Conservation (phyloP, 2,797 vertebrate genomes). For the Alfaro cultratus region DNA sequence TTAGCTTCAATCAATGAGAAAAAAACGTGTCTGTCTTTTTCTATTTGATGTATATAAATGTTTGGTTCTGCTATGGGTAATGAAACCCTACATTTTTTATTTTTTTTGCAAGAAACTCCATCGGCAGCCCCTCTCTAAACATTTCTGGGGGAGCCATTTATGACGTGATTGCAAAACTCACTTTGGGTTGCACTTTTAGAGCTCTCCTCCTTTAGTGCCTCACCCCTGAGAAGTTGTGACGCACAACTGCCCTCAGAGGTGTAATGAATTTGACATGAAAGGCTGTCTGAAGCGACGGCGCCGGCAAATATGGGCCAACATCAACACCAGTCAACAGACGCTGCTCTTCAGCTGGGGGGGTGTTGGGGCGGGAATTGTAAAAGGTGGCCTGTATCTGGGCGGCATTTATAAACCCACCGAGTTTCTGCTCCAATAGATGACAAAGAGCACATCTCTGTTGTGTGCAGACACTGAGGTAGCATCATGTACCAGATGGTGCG, state of each 20-base stretch:
- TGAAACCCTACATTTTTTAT: too few relatives aligned
- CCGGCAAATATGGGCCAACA: slow-evolving; percentile 42
- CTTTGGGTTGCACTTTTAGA: slow-evolving; percentile 27
- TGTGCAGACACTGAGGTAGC: slow-evolving; percentile 34
- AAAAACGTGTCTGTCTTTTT: too few relatives aligned
- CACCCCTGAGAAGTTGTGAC: slow-evolving; percentile 40
- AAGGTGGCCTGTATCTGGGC: slow-evolving; percentile 38
- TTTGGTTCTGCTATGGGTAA: too few relatives aligned
- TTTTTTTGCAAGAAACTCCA: too few relatives aligned
- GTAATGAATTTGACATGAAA: slow-evolving; percentile 27
- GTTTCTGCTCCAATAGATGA: slow-evolving; percentile 30
- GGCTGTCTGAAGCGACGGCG: slow-evolving; percentile 28
- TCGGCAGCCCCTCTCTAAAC: too few relatives aligned
- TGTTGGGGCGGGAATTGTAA: neutral
- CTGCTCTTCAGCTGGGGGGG: neutral
- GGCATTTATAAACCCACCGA: slow-evolving; percentile 30
- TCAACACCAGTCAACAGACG: slow-evolving; percentile 36
- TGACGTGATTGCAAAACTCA: slow-evolving; percentile 19
- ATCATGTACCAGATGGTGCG: slow-evolving; percentile 63
- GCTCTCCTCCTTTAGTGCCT: slow-evolving; percentile 32
- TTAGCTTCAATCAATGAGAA: too few relatives aligned
- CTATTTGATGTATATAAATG: too few relatives aligned
- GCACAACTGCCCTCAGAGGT: slow-evolving; percentile 20
- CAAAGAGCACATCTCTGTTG: slow-evolving; percentile 20
- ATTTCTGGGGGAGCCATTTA: too few relatives aligned